These are phyloP conservation scores for Nymphalis c-album DNA, from an alignment of 2,888 invertebrate genomes.

Conservation along the genomic window DNA sequence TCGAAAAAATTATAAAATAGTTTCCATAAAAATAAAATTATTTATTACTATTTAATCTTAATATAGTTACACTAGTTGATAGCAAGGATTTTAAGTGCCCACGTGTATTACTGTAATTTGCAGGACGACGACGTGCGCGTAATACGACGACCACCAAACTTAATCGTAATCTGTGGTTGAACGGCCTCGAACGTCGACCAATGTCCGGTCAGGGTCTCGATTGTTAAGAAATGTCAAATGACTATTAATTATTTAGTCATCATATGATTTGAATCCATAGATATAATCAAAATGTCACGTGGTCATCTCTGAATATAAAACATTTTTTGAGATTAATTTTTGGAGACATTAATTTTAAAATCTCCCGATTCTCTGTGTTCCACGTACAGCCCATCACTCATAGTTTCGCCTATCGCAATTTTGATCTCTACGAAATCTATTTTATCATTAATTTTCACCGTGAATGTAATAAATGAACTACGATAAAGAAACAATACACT, in stretches of 20 bases:
- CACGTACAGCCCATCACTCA: no score
- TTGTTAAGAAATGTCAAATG: conserved; percentile 53
- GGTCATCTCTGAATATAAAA: background rate
- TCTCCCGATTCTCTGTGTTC: no score
- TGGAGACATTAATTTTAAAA: background rate
- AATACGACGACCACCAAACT: conserved; percentile 66
- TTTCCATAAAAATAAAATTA: no score
- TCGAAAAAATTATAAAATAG: no score
- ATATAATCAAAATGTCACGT: background rate
- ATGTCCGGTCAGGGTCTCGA: conserved; percentile 66
- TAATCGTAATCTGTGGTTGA: conserved; percentile 55
- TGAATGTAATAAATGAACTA: no score
- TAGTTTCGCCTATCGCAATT: no score
- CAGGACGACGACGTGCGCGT: conserved; percentile 54
- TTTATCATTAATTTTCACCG: no score
- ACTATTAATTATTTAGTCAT: conserved; percentile 5
- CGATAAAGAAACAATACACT: no score
- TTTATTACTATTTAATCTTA: no score
- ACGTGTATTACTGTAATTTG: conserved; percentile 41
- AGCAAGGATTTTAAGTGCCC: no score
- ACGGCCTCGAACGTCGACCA: conserved; percentile 56
- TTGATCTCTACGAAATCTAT: no score
- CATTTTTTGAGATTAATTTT: background rate
- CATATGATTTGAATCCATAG: background rate
- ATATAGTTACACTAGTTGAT: no score